Percentiles rank a stretch among this genome's conserved stretches.
Conservation (phyloP, 2,797 vertebrate genomes). For the Geotria australis region DNA sequence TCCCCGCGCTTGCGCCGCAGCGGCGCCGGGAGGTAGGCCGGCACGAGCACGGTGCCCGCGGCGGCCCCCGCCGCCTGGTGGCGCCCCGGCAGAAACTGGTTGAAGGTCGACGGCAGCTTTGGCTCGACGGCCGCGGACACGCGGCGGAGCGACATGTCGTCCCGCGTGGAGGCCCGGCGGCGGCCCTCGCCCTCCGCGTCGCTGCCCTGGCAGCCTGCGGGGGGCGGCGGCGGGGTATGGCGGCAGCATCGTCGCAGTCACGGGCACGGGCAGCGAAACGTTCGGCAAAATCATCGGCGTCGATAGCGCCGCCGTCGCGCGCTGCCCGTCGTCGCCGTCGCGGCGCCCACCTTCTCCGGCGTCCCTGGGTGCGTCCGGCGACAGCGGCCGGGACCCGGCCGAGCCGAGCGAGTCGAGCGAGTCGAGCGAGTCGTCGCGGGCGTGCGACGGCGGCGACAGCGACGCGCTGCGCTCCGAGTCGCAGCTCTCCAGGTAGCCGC, state of each 20-base stretch:
- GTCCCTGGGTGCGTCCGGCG: too few species aligned
- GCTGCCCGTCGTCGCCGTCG: too few species aligned
- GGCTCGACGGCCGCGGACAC: neutral
- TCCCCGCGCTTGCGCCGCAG: slow-evolving; percentile 39
- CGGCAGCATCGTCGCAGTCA: too few species aligned
- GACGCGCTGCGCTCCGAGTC: slow-evolving; percentile 85
- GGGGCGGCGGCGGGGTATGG: too few species aligned
- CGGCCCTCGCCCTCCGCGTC: too few species aligned
- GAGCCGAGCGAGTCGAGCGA: slow-evolving; percentile 61
- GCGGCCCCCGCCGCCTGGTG: neutral
- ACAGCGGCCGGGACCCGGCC: too few species aligned
- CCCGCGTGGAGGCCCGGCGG: too few species aligned
- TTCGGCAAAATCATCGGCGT: too few species aligned
- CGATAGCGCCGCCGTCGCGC: too few species aligned
- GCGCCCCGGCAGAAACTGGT: neutral
- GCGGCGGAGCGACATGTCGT: neutral
- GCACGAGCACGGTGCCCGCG: slow-evolving; percentile 4
- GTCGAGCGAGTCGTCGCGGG: slow-evolving; percentile 87
- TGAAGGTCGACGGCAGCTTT: neutral
- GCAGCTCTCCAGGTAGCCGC: slow-evolving; percentile 91
- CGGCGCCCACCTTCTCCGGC: too few species aligned
- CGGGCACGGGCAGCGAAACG: neutral
- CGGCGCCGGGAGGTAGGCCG: slow-evolving; percentile 35
- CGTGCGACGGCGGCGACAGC: slow-evolving; percentile 58
- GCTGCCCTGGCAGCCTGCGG: too few species aligned